Percentiles rank a stretch among this genome's conserved stretches.
Evolutionary conservation across 2,797 vertebrate species (phyloP).

Genomic region (Cirrhinus mrigala): DNA sequence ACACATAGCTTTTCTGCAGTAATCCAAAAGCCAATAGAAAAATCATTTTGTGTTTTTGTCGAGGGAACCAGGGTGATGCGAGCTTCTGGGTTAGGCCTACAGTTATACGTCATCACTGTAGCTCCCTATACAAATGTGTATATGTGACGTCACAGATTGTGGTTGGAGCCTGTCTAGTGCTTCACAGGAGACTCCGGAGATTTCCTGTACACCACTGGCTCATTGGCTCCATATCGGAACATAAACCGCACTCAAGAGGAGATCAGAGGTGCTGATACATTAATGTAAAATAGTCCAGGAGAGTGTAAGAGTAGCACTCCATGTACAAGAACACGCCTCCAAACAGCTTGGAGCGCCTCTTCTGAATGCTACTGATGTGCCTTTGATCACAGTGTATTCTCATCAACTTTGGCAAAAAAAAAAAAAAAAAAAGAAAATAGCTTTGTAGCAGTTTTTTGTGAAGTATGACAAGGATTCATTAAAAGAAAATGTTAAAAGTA

Average conservation of each 20-base stretch:
- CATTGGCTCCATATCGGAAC: conserved; percentile 18
- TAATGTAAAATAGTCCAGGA: conserved; percentile 16
- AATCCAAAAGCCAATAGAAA: neutral
- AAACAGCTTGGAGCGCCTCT: conserved; percentile 30
- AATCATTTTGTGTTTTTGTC: too few species aligned
- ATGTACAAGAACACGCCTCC: conserved; percentile 12
- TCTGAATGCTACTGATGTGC: conserved; percentile 4
- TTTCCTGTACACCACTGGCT: neutral
- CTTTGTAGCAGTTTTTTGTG: conserved; percentile 16
- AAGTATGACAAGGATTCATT: conserved; percentile 9
- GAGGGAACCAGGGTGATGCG: too few species aligned
- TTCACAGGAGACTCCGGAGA: neutral
- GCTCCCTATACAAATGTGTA: neutral
- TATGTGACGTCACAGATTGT: neutral
- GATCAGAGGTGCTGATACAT: conserved; percentile 13
- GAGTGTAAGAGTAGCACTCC: conserved; percentile 10
- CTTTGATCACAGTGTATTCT: neutral
- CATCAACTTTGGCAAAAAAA: neutral
- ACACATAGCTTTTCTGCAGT: neutral
- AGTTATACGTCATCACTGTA: too few species aligned
- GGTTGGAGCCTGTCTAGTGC: conserved; percentile 2
- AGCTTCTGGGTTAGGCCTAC: too few species aligned
- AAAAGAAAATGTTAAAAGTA: conserved; percentile 11
- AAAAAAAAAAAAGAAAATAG: too few species aligned
- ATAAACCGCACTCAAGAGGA: neutral